Evolutionary conservation across 2,797 vertebrate genomes (phyloP).

Genomic region (Valencia hispanica): DNA sequence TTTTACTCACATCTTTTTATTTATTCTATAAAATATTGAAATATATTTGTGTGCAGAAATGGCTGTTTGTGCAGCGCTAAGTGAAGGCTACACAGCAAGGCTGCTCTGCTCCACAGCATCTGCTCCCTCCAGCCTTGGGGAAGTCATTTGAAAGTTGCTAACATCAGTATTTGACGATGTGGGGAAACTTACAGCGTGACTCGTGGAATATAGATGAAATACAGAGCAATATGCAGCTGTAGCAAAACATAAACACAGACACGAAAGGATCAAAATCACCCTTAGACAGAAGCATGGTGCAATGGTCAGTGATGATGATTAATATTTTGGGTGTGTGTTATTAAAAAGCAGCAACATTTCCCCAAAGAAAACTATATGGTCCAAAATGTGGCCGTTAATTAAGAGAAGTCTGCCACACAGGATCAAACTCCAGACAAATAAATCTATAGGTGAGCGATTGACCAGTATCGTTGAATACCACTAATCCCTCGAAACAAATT

Average conservation of each 20-base stretch:
- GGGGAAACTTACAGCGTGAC: conserved; percentile 20
- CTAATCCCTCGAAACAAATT: neutral
- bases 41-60: neutral
- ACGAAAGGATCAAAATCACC: neutral
- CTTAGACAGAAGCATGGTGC: neutral
- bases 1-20: conserved; percentile 5
- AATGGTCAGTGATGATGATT: no score
- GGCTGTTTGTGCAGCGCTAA: conserved; percentile 26
- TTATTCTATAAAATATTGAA: conserved; percentile 22
- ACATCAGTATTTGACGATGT: conserved; percentile 41
- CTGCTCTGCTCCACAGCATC: conserved; percentile 43
- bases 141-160: conserved; percentile 59
- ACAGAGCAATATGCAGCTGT: conserved; percentile 10
- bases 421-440: no score
- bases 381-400: no score
- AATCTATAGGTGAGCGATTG: no score
- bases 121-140: conserved; percentile 52
- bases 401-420: no score
- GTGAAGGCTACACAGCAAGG: conserved; percentile 36
- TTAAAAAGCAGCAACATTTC: neutral
- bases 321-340: no score
- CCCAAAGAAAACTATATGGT: neutral
- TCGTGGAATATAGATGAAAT: conserved; percentile 5
- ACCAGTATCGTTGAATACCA: no score
- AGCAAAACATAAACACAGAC: neutral